Percentiles rank a stretch among this genome's conserved stretches.
Conservation (phyloP, 2,888 invertebrate genomes). For the Clanis bilineata region DNA sequence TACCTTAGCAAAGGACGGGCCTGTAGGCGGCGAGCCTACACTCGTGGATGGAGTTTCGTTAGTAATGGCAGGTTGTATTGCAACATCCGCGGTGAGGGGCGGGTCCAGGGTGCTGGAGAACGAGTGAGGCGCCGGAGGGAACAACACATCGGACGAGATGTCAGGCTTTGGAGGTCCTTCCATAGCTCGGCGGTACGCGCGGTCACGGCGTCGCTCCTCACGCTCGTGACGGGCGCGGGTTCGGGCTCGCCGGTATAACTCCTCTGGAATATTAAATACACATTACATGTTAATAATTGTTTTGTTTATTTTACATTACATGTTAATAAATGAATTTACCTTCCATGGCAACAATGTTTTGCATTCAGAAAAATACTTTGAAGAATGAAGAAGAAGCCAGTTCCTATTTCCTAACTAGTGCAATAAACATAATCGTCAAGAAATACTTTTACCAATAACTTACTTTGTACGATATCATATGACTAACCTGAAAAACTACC, state of each 20-base stretch:
- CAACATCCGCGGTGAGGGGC: slow-evolving; percentile 27
- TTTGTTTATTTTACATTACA: too few relatives aligned
- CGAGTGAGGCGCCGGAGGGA: slow-evolving; percentile 57
- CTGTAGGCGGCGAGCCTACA: slow-evolving; percentile 49
- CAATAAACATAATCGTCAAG: too few relatives aligned
- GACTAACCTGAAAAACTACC: slow-evolving; percentile 85
- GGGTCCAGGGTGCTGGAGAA: slow-evolving; percentile 42
- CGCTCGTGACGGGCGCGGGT: slow-evolving; percentile 86
- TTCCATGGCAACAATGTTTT: too few relatives aligned
- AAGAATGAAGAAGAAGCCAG: too few relatives aligned
- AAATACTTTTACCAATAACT: too few relatives aligned
- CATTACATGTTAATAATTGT: too few relatives aligned
- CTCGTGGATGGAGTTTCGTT: slow-evolving; percentile 38
- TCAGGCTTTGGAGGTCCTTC: slow-evolving; percentile 86
- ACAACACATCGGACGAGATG: slow-evolving; percentile 78
- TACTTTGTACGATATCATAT: not conserved
- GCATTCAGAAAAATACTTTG: too few relatives aligned
- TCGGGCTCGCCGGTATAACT: slow-evolving; percentile 87
- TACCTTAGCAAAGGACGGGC: slow-evolving; percentile 77
- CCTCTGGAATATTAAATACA: slow-evolving; percentile 77
- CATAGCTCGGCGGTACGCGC: slow-evolving; percentile 86
- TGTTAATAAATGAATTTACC: too few relatives aligned
- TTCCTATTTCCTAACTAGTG: too few relatives aligned
- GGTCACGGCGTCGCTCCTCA: slow-evolving; percentile 91
- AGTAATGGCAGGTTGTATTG: not conserved